Evolutionary conservation across 2,797 vertebrate genomes (phyloP), one percentile per base, ranked within the genome.

Genomic region (Lithobates pipiens): DNA sequence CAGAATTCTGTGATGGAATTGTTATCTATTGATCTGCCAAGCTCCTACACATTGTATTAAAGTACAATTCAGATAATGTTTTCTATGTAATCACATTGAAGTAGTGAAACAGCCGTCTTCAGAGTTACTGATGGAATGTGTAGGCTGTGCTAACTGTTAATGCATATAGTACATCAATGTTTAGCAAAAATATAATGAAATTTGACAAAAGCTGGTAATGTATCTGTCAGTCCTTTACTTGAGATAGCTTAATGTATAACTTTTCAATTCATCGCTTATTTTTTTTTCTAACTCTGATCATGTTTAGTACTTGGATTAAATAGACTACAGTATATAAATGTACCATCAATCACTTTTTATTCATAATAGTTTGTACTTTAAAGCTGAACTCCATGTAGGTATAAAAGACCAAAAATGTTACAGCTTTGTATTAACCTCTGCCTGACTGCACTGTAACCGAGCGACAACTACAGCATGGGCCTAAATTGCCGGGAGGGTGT

Each of bases 21-120:
- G 13, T 63, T 67, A 68, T 78, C 77, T 29, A 46, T 78, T 10
- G 36, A 78, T 15, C 36, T 65, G 57, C 4, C 76, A 65, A 61
- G 34, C 76, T 67, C 77, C 77, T 68, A 78, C 77, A 78, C 63
- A n/a, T 44, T 78, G 42, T 65, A 77, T 67, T 78, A 78, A 78
- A 46, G 63, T 78, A 78, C 77, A 78, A 44, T 78, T 65, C 16
- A 18, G 39, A 57, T 18, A 42, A 67, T 78, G 63, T 78, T 78
- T 67, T 57, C 63, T 78, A 44, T 3, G 25, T 44, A 46, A 78
- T 78, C 39, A 68, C 77, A 68, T 21, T 78, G 77, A 79, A 79
- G 65, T 15, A 39, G 10, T 46, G 18, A 79, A 79, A 50, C 16
- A 79, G 29, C 63, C 77, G 42, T 15, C 77, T 69, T 21, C 46